Evolutionary conservation across 2,797 vertebrate species (phyloP).

Genomic region (Chelidonichthys spinosus): DNA sequence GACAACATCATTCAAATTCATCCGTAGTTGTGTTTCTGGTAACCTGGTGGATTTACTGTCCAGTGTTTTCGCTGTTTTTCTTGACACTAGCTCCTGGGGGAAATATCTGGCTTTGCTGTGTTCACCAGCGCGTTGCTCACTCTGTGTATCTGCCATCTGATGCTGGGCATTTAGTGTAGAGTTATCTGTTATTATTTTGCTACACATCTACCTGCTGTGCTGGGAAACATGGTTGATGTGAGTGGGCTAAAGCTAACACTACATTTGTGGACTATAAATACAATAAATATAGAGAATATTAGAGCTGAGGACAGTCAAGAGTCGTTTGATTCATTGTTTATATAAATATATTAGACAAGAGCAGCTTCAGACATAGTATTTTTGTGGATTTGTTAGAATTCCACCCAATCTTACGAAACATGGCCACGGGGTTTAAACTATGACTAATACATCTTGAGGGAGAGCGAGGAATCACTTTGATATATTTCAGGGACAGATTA

Average conservation of each 20-base stretch:
- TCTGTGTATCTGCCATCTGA: background rate
- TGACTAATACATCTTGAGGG: background rate
- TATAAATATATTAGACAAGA: background rate
- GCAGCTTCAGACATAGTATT: background rate
- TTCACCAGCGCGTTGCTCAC: background rate
- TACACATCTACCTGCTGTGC: background rate
- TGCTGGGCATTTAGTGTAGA: background rate
- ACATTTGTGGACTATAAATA: background rate
- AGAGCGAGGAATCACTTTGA: background rate
- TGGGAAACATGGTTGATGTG: background rate
- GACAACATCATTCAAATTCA: background rate
- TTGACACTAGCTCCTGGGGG: background rate
- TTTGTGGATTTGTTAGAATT: background rate
- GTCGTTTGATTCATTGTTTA: background rate
- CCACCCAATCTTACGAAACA: background rate
- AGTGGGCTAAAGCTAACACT: background rate
- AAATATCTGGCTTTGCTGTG: background rate
- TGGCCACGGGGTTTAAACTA: background rate
- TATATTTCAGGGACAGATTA: conserved; percentile 11
- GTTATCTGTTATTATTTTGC: background rate
- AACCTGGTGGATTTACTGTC: background rate
- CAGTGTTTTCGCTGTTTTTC: background rate
- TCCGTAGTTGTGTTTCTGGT: background rate
- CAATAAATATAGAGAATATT: background rate
- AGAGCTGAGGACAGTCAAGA: background rate